A percentile compares a stretch with the other conserved stretches of the same genome.
Conservation (phyloP, 2,797 vertebrate genomes). For the Sebastolobus alascanus region DNA sequence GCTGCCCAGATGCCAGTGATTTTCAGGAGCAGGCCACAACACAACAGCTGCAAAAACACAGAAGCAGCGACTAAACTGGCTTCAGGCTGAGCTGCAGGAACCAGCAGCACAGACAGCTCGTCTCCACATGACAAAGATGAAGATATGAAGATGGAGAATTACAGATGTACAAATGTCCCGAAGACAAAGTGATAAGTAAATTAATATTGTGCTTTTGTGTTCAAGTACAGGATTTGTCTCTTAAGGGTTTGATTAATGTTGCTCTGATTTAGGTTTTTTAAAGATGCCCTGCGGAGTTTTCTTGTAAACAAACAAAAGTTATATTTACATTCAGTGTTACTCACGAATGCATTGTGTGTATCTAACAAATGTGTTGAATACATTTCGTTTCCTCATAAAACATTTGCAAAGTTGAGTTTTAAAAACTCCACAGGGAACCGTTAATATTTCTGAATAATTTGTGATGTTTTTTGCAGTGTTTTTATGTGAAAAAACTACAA, state of each 20-base stretch:
- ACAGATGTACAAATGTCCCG: slow-evolving; percentile 11
- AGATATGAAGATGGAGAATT: slow-evolving; percentile 6
- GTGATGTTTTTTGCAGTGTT: too few species aligned
- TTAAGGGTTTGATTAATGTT: not conserved
- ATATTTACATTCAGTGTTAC: not conserved
- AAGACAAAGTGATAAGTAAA: slow-evolving; percentile 4
- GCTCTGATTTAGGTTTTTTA: not conserved
- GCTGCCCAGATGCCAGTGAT: slow-evolving; percentile 17
- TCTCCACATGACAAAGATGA: not conserved
- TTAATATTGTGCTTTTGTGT: not conserved
- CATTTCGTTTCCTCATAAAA: not conserved
- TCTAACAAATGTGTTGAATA: not conserved
- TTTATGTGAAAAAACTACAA: not conserved
- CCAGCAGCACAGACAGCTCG: not conserved
- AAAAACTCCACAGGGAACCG: too few species aligned
- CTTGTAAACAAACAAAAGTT: slow-evolving; percentile 1
- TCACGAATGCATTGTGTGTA: not conserved
- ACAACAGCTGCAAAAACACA: slow-evolving; percentile 35
- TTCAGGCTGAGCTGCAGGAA: slow-evolving; percentile 18
- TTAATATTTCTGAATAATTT: too few species aligned
- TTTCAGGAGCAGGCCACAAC: slow-evolving; percentile 10
- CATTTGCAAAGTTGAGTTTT: not conserved
- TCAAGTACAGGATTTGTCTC: slow-evolving; percentile 3
- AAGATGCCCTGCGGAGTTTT: not conserved
- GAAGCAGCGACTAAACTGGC: slow-evolving; percentile 9